These are phyloP conservation scores for Prunella strophiata DNA, from an alignment of 2,797 vertebrate genomes.

Conservation along the genomic window DNA sequence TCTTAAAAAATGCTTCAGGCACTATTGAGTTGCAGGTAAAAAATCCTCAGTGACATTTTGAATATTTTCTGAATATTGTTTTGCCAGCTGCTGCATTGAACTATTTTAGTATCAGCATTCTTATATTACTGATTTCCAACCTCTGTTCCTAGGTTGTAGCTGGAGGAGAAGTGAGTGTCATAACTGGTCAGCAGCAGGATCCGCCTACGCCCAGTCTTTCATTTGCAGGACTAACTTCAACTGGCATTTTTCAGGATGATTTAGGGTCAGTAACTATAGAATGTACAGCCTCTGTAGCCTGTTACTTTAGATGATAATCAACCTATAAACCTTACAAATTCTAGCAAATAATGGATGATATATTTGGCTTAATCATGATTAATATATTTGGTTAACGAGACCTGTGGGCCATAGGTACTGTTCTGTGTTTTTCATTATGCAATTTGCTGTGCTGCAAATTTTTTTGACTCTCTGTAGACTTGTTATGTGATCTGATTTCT, in stretches of 20 bases:
- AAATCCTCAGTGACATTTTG: neutral
- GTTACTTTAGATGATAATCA: neutral
- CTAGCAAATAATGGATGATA: neutral
- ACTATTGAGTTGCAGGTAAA: conserved; percentile 91
- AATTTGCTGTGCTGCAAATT: neutral
- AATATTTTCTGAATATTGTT: neutral
- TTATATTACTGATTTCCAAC: neutral
- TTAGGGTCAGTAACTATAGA: conserved; percentile 81
- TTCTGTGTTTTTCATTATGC: neutral
- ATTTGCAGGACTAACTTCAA: conserved; percentile 79
- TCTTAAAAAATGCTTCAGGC: conserved; percentile 91
- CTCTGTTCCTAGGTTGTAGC: conserved; percentile 79
- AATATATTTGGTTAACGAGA: neutral
- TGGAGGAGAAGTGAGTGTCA: conserved; percentile 90
- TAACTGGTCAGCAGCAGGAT: conserved; percentile 86
- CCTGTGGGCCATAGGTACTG: neutral
- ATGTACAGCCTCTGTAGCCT: neutral
- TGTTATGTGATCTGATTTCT: neutral
- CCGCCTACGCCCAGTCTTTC: conserved; percentile 71
- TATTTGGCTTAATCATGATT: neutral
- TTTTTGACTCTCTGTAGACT: neutral
- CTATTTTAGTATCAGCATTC: neutral
- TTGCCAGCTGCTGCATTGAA: neutral
- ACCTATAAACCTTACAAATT: neutral
- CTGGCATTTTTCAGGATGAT: conserved; percentile 94